These are phyloP conservation scores for Perizoma affinitatum DNA, from an alignment of 2,888 invertebrate genomes.

Conservation along the genomic window DNA sequence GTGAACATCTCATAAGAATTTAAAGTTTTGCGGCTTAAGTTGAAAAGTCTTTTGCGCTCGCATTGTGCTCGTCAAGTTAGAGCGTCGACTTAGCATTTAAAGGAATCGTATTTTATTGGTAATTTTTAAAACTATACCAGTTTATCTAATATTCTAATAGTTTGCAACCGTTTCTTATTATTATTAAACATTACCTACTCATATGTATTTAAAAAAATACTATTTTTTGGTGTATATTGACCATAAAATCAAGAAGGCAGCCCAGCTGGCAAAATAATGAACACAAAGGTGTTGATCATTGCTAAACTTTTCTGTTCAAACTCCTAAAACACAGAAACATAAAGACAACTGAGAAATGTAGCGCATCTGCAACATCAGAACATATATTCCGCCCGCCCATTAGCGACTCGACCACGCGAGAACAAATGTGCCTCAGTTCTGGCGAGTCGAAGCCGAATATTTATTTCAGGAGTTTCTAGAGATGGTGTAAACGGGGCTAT, in stretches of 20 bases:
- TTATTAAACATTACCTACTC: no score
- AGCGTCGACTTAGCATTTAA: slow-evolving; percentile 28
- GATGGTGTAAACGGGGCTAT: slow-evolving; percentile 42
- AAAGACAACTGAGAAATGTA: slow-evolving; percentile 24
- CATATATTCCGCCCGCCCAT: slow-evolving; percentile 46
- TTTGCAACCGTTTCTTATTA: no score
- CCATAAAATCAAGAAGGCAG: no score
- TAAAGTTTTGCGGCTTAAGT: slow-evolving; percentile 50
- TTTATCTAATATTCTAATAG: neutral
- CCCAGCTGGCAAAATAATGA: no score
- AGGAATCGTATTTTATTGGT: slow-evolving; percentile 11
- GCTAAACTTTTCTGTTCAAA: slow-evolving; percentile 13
- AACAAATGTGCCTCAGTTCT: slow-evolving; percentile 42
- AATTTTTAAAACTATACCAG: neutral
- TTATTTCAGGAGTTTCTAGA: slow-evolving; percentile 43
- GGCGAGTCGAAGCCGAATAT: slow-evolving; percentile 39
- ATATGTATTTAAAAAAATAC: neutral
- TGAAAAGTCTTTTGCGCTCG: slow-evolving; percentile 44
- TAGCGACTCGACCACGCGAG: slow-evolving; percentile 42
- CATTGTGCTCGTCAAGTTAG: slow-evolving; percentile 35
- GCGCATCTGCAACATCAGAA: slow-evolving; percentile 36
- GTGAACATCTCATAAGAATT: slow-evolving; percentile 55
- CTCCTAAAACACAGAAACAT: slow-evolving; percentile 15
- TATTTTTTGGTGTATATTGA: neutral
- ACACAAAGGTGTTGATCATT: no score